Evolutionary conservation across 2,888 invertebrate genomes (phyloP), one percentile per base, ranked within the genome.

Genomic region (Adelognathus sp.): DNA sequence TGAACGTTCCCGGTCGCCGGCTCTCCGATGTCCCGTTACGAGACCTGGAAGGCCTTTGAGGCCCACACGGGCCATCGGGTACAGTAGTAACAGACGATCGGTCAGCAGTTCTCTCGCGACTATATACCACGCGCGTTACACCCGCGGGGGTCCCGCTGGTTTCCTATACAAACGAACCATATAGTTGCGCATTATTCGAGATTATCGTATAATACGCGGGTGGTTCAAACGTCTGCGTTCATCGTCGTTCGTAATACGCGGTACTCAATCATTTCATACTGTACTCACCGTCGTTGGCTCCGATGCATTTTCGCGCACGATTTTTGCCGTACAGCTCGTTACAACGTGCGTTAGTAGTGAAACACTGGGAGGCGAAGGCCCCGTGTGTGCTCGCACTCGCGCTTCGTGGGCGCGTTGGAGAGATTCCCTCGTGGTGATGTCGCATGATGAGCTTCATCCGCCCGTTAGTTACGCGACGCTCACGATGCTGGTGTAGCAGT

Each of bases 41-140:
- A 87, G 90, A 90, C 90, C 90, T 90, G 88, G 86, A 90, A 90
- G 90, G 84, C 86, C 83, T 50, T 21, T 64, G 52, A 64, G 71
- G 60, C 69, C 61, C 75, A 46, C 46, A 74, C 74, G 72, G 79
- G 72, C 70, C 77, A 80, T 81, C 71, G 66, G 60, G 74, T 72
- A 75, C 67, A 70, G 64, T 66, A 80, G 74, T 73, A 39, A 27
- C 52, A 31, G 75, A 74, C 78, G 78, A 79, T 79, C 79, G 79
- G 79, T 79, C 79, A 75, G 75, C 79, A 75, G 75, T 72, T 75
- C 71, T 72, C 67, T 75, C 61, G 63, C 66, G 70, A 54, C 66
- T 56, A 56, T 71, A 60, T 52, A 56, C 21, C 24, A 21, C n/a
- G 9, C 75, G 39, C 44, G 44, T 11, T 7, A 29, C 18, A n/a